Conservation (phyloP, 1,140 invertebrate species). For the Centruroides sculpturatus region DNA sequence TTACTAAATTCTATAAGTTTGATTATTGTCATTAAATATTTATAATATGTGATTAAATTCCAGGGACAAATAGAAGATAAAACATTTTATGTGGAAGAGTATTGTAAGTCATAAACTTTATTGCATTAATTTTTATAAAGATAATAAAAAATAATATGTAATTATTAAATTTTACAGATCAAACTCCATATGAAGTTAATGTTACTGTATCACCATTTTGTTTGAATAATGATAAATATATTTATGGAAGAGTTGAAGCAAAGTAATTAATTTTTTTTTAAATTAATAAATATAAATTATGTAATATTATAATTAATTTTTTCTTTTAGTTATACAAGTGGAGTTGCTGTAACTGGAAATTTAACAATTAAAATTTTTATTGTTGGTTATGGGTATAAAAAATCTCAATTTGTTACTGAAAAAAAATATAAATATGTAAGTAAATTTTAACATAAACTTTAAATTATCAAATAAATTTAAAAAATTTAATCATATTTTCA, state of each 20-base stretch:
- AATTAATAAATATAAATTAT: too few species aligned
- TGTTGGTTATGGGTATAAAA: not conserved
- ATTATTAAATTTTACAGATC: slow-evolving; percentile 24
- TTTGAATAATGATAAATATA: slow-evolving; percentile 63
- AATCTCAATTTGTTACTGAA: not conserved
- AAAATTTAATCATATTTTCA: too few species aligned
- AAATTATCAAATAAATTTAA: too few species aligned
- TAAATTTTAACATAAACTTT: too few species aligned
- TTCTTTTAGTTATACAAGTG: slow-evolving; percentile 30
- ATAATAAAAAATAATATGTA: not conserved
- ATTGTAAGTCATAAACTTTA: slow-evolving; percentile 54
- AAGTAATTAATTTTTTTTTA: slow-evolving; percentile 48
- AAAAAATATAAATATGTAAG: not conserved
- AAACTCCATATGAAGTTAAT: slow-evolving; percentile 56
- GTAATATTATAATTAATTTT: not conserved
- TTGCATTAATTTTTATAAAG: not conserved
- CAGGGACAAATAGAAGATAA: slow-evolving; percentile 65
- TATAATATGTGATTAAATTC: not conserved
- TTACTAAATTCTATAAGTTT: not conserved
- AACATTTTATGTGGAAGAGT: slow-evolving; percentile 78
- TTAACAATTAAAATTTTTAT: slow-evolving; percentile 47
- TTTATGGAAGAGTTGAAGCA: slow-evolving; percentile 71
- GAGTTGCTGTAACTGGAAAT: slow-evolving; percentile 47
- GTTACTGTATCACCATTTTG: slow-evolving; percentile 90
- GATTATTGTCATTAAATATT: not conserved